Evolutionary conservation across 23 tunicate genomes (phyloP).

Genomic region (Botrylloides violaceus): DNA sequence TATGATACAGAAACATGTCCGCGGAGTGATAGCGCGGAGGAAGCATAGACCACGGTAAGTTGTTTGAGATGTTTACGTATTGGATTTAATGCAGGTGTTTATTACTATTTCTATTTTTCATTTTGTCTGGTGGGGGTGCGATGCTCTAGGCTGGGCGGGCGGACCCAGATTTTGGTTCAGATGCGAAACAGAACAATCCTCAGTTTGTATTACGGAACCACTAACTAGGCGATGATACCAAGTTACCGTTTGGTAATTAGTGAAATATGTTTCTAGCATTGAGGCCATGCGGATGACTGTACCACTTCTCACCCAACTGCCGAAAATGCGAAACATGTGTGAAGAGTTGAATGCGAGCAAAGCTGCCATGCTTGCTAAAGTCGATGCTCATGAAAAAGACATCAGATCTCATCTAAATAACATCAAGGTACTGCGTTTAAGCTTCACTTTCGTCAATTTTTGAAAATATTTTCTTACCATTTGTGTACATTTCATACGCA

Average conservation of each 20-base stretch:
- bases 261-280: too few relatives aligned
- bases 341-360: slow-evolving; percentile 50
- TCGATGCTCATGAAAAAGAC: slow-evolving; percentile 45
- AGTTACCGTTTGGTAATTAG: too few relatives aligned
- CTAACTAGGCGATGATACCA: too few relatives aligned
- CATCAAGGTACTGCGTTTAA: slow-evolving; percentile 40
- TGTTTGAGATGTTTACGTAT: neutral
- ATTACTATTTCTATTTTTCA: too few relatives aligned
- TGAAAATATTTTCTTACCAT: too few relatives aligned
- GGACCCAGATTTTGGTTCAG: too few relatives aligned
- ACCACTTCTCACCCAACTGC: slow-evolving; percentile 47
- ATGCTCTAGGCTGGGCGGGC: too few relatives aligned
- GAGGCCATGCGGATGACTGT: slow-evolving; percentile 37
- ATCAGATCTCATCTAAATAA: slow-evolving; percentile 33
- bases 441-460: neutral
- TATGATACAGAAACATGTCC: slow-evolving; percentile 59
- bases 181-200: too few relatives aligned
- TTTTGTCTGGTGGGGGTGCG: too few relatives aligned
- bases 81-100: too few relatives aligned
- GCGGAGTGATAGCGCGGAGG: slow-evolving; percentile 60
- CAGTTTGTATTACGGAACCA: too few relatives aligned
- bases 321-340: slow-evolving; percentile 58
- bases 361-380: slow-evolving; percentile 50
- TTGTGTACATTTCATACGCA: neutral
- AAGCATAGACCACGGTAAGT: slow-evolving; percentile 69